Evolutionary conservation across 2,888 invertebrate species (phyloP).

Genomic region (Tipula unca): DNA sequence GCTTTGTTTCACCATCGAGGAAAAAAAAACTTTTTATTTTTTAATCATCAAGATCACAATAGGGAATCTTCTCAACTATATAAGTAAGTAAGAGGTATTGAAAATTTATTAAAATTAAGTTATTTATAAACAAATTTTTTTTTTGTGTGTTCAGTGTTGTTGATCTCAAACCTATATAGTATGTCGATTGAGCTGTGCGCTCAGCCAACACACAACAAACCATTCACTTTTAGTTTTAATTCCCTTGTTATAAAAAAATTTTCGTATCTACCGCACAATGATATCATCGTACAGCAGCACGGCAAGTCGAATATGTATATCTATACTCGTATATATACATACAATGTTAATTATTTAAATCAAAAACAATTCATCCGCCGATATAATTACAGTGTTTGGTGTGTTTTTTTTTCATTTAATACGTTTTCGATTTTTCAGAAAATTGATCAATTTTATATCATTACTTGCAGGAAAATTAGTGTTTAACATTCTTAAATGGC

Average conservation of each 20-base stretch:
- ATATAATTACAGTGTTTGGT: conserved; percentile 8
- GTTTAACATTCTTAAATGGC: not conserved
- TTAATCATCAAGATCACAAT: not conserved
- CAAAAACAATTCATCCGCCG: not conserved
- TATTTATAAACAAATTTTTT: not conserved
- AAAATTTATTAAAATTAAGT: not conserved
- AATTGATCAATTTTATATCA: conserved; percentile 14
- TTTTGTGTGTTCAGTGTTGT: not conserved
- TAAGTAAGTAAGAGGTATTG: not conserved
- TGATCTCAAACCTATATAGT: not conserved
- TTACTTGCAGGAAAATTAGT: not conserved
- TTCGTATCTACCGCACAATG: not conserved
- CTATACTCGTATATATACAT: no score
- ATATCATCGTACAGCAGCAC: not conserved
- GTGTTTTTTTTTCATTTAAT: not conserved
- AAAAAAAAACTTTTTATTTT: not conserved
- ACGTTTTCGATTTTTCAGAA: not conserved
- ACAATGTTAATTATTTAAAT: not conserved
- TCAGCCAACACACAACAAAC: not conserved
- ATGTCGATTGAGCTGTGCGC: not conserved
- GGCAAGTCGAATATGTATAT: not conserved
- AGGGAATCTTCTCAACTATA: not conserved
- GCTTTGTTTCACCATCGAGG: not conserved
- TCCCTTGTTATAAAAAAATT: not conserved
- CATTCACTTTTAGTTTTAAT: not conserved